Evolutionary conservation across 2,888 invertebrate species (phyloP).

Genomic region (Bunonema sp.): DNA sequence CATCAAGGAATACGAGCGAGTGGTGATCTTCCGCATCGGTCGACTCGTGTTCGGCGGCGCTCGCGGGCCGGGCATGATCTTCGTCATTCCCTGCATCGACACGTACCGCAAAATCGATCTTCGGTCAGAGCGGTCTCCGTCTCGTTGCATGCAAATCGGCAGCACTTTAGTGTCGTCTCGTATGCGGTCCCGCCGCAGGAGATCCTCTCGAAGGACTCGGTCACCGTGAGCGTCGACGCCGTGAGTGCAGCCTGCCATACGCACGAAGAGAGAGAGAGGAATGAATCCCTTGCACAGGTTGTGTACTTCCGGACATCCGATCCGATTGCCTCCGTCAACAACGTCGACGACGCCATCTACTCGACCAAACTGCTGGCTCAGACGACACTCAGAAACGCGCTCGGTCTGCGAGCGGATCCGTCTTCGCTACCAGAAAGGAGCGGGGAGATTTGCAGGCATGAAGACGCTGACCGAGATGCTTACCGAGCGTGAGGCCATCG

Average conservation of each 20-base stretch:
- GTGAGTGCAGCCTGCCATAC: no score
- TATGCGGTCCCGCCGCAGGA: slow-evolving; percentile 44
- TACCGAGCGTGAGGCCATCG: slow-evolving; percentile 65
- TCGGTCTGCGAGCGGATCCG: slow-evolving; percentile 48
- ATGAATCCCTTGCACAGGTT: no score
- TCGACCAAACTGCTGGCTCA: slow-evolving; percentile 60
- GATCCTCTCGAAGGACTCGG: slow-evolving; percentile 44
- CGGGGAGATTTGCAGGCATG: slow-evolving; percentile 55
- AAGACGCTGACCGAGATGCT: slow-evolving; percentile 87
- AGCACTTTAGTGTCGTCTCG: slow-evolving; percentile 28
- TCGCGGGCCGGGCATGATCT: slow-evolving; percentile 70
- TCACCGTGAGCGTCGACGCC: slow-evolving; percentile 35
- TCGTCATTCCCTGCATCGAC: slow-evolving; percentile 82
- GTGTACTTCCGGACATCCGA: slow-evolving; percentile 43
- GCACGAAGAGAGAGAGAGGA: no score
- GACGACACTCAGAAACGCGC: slow-evolving; percentile 60
- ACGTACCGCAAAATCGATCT: slow-evolving; percentile 77
- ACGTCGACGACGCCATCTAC: slow-evolving; percentile 46
- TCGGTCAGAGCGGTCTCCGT: slow-evolving; percentile 47
- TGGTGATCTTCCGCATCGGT: slow-evolving; percentile 71
- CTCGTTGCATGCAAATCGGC: not conserved
- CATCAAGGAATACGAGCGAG: slow-evolving; percentile 56
- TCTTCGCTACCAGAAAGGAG: not conserved
- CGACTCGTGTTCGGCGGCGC: slow-evolving; percentile 60
- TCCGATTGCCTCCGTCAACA: slow-evolving; percentile 39